Conservation (phyloP, 1,140 invertebrate genomes). For the Trichomalopsis sarcophagae region DNA sequence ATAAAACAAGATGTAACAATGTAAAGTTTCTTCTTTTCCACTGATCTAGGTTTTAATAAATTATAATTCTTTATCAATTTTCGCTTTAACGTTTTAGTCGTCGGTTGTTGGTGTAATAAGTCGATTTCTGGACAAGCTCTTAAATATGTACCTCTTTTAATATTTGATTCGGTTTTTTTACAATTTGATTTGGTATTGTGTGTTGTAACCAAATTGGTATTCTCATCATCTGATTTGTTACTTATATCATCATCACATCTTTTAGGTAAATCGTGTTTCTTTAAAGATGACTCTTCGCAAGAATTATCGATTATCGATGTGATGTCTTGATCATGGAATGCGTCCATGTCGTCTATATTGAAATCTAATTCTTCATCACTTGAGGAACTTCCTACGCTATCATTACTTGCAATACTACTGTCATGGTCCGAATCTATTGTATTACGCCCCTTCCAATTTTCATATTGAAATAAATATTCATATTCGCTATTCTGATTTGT, state of each 20-base stretch:
- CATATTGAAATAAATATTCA: conserved; percentile 12
- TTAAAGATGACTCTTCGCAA: not conserved
- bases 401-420: not conserved
- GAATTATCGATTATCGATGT: not conserved
- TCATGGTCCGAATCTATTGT: not conserved
- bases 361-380: not conserved
- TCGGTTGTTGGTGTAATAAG: not conserved
- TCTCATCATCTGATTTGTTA: not conserved
- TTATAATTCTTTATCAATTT: conserved; percentile 2
- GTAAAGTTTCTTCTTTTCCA: not conserved
- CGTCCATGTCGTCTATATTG: too few relatives aligned
- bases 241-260: not conserved
- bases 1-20: not conserved
- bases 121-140: not conserved
- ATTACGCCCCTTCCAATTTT: conserved; percentile 2
- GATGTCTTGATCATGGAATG: not conserved
- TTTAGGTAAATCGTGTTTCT: not conserved
- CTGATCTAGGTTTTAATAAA: not conserved
- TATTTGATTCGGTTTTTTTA: not conserved
- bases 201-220: not conserved
- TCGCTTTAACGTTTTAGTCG: not conserved
- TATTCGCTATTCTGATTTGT: not conserved
- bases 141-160: conserved; percentile 20
- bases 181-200: not conserved
- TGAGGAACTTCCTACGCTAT: not conserved